Conservation (phyloP, 2,888 invertebrate species). For the Ichneumoninae sp. region DNA sequence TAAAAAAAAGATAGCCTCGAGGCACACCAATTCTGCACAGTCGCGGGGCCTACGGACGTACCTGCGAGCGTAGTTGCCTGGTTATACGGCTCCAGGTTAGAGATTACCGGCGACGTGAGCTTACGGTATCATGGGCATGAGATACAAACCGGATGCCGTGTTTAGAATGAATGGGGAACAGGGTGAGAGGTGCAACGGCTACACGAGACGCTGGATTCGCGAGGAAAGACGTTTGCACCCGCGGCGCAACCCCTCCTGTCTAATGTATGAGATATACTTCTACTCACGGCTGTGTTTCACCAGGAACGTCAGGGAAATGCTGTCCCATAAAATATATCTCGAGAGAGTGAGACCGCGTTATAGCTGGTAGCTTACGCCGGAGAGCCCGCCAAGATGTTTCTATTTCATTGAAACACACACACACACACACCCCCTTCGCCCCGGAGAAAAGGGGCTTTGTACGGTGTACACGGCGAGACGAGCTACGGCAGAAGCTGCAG, state of each 20-base stretch:
- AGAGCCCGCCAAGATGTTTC: constrained; percentile 73
- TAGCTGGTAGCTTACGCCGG: constrained; percentile 63
- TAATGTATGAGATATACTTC: constrained; percentile 76
- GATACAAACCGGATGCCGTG: constrained; percentile 63
- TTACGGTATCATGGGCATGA: constrained; percentile 50
- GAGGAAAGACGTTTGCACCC: constrained; percentile 46
- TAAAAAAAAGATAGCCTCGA: constrained; percentile 20
- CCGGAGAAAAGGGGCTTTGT: not conserved
- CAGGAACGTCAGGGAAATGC: constrained; percentile 76
- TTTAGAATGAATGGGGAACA: constrained; percentile 72
- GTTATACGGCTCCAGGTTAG: not conserved
- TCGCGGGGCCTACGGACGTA: not conserved
- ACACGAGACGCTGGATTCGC: constrained; percentile 35
- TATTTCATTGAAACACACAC: constrained; percentile 72
- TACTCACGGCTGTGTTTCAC: constrained; percentile 69
- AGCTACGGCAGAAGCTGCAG: not conserved
- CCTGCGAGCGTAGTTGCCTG: constrained; percentile 1
- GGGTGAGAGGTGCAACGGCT: constrained; percentile 45
- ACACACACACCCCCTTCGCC: not conserved
- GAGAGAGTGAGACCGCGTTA: constrained; percentile 61
- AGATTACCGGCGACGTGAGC: constrained; percentile 38
- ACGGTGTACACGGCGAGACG: not conserved
- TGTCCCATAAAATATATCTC: constrained; percentile 78
- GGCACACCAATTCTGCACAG: not conserved
- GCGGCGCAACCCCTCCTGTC: constrained; percentile 61